Evolutionary conservation across 2,888 invertebrate species (phyloP).

Genomic region (Netelia virgata): DNA sequence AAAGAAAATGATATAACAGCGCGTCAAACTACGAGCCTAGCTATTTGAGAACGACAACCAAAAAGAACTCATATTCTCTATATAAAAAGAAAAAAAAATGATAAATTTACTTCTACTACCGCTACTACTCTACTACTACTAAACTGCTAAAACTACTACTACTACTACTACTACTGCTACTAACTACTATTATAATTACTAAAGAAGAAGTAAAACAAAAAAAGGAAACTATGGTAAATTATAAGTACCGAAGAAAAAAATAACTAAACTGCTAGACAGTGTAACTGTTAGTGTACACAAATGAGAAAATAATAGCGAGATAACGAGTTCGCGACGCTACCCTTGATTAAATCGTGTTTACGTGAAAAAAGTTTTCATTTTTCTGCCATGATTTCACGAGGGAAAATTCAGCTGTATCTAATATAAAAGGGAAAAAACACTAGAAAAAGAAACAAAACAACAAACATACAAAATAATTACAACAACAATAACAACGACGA

Average conservation of each 20-base stretch:
- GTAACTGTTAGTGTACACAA: slow-evolving; percentile 74
- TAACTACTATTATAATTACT: slow-evolving; percentile 57
- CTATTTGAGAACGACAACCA: slow-evolving; percentile 65
- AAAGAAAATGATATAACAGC: slow-evolving; percentile 67
- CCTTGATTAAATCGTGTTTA: slow-evolving; percentile 54
- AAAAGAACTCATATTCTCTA: slow-evolving; percentile 62
- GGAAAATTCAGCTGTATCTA: slow-evolving; percentile 54
- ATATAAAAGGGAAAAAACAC: slow-evolving; percentile 2
- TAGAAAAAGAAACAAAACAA: slow-evolving; percentile 15
- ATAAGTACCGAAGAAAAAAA: slow-evolving; percentile 66
- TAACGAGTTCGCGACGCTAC: slow-evolving; percentile 62
- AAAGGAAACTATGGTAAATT: slow-evolving; percentile 68
- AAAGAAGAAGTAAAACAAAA: slow-evolving; percentile 42
- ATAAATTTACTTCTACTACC: slow-evolving; percentile 75
- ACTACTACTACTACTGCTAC: slow-evolving; percentile 45
- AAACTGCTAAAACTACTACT: slow-evolving; percentile 60
- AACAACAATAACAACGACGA: background rate
- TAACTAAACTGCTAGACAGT: slow-evolving; percentile 76
- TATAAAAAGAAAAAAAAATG: slow-evolving; percentile 63
- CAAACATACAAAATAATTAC: background rate
- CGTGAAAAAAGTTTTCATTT: slow-evolving; percentile 44
- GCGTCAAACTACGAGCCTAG: slow-evolving; percentile 77
- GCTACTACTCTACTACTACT: slow-evolving; percentile 70
- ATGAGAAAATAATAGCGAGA: slow-evolving; percentile 49
- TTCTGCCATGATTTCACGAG: slow-evolving; percentile 47